Evolutionary conservation across 2,797 vertebrate genomes (phyloP).

Genomic region (Dendrocincla tyrannina): DNA sequence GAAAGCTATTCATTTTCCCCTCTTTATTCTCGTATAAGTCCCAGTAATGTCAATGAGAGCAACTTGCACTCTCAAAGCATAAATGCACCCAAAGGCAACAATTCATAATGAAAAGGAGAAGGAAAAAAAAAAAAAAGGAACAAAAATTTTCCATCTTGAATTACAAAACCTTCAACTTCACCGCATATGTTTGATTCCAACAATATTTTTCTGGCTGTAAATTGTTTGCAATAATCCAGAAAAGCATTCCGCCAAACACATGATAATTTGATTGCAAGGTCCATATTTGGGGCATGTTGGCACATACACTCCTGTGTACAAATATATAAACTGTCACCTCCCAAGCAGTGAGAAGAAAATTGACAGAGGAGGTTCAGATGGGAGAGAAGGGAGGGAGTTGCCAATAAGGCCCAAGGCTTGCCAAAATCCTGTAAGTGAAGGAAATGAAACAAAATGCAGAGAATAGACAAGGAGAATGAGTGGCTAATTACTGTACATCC

Average conservation of each 20-base stretch:
- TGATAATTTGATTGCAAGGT: slow-evolving; percentile 49
- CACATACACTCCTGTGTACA: slow-evolving; percentile 52
- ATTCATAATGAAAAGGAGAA: neutral
- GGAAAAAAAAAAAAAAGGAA: neutral
- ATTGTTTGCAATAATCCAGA: slow-evolving; percentile 46
- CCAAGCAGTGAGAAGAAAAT: slow-evolving; percentile 42
- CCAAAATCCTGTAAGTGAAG: slow-evolving; percentile 42
- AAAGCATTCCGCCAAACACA: slow-evolving; percentile 40
- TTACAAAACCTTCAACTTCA: neutral
- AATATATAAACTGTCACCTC: slow-evolving; percentile 45
- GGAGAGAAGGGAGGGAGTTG: slow-evolving; percentile 12
- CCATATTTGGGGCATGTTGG: slow-evolving; percentile 51
- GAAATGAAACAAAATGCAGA: neutral
- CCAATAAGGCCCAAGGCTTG: slow-evolving; percentile 29
- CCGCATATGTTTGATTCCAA: slow-evolving; percentile 18
- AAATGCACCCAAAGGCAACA: slow-evolving; percentile 42
- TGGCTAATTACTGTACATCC: slow-evolving; percentile 45
- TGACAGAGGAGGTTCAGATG: slow-evolving; percentile 17
- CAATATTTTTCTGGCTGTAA: slow-evolving; percentile 46
- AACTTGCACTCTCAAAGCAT: neutral
- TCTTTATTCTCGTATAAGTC: slow-evolving; percentile 23
- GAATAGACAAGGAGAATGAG: slow-evolving; percentile 40
- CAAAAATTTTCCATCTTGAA: neutral
- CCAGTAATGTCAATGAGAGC: neutral
- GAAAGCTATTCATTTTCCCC: slow-evolving; percentile 32